Percentiles rank a stretch among this genome's conserved stretches.
Conservation (phyloP, 2,797 vertebrate species). For the Cossypha polioptera region DNA sequence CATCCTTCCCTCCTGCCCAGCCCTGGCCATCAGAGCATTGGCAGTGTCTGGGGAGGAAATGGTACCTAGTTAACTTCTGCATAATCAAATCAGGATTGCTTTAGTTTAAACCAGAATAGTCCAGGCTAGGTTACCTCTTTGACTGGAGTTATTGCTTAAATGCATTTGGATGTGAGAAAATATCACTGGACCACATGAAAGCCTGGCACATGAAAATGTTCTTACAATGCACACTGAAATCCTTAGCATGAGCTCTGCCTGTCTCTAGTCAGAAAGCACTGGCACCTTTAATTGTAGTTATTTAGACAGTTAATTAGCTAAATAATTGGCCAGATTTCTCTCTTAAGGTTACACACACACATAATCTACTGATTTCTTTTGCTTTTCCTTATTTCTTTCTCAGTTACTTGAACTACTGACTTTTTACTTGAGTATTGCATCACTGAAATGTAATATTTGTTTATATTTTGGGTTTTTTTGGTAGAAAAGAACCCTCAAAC, state of each 20-base stretch:
- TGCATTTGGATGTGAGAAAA: neutral
- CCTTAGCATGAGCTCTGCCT: neutral
- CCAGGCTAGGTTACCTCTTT: neutral
- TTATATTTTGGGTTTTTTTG: neutral
- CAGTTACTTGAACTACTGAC: neutral
- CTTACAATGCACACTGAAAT: neutral
- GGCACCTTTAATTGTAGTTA: neutral
- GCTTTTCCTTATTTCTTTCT: neutral
- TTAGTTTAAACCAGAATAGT: neutral
- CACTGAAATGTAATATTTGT: neutral
- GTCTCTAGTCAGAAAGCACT: neutral
- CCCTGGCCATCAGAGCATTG: neutral
- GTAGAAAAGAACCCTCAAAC: rapidly evolving
- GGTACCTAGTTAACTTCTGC: neutral
- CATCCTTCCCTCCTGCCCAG: neutral
- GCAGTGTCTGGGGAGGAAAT: neutral
- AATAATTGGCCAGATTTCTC: neutral
- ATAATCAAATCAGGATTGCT: neutral
- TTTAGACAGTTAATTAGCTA: neutral
- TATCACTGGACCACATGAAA: neutral
- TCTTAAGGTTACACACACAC: neutral
- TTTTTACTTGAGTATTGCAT: neutral
- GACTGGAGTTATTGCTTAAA: neutral
- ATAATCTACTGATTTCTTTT: neutral
- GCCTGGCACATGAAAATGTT: neutral